Evolutionary conservation across 2,797 vertebrate species (phyloP), one percentile per base, ranked within the genome.

Genomic region (Monodelphis domestica): DNA sequence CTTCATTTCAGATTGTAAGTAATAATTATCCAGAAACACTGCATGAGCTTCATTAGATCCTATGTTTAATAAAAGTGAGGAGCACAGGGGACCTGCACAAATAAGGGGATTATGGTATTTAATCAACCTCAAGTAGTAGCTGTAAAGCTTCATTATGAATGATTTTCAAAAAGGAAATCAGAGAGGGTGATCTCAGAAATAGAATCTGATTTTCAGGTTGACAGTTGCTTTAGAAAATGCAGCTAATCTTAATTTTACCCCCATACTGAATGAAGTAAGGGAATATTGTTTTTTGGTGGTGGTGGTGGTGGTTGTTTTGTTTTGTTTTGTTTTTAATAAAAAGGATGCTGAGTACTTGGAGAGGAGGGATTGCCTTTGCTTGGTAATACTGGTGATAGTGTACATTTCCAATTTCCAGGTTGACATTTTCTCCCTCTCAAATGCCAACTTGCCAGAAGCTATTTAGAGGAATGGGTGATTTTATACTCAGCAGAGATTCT

Each of bases 11-110:
- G 78, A 94, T 33, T 96, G 45, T 96, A 97, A 98, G 94, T 97
- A 97, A 95, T 97, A 97, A 98, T 98, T 97, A 97, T 90, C 56
- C 93, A 91, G 93, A 95, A 97, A 97, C 93, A 97, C 93, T 89
- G 94, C 56, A 84, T 87, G 92, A 97, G 90, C 94, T 97, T 98
- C 95, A 97, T 97, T 98, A 98, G 92, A 97, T 70, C 84, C 78
- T 91, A 55, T 84, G 95, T 97, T 97, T 97, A 97, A 96, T 95
- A 96, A 94, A 97, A 97, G 30, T 91, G 55, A 54, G 90, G 84
- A 95, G 55, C 95, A 95, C 89, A 87, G 91, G 96, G 91, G 96
- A 97, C 93, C 89, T 91, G 78, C 33, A 95, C 93, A 97, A 98
- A 97, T 97, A 97, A 96, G 91, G 97, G 92, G 95, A 95, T 97